phyloP scores from a whole-genome alignment of 2,888 invertebrate genomes.

The Venusia cambrica region DNA sequence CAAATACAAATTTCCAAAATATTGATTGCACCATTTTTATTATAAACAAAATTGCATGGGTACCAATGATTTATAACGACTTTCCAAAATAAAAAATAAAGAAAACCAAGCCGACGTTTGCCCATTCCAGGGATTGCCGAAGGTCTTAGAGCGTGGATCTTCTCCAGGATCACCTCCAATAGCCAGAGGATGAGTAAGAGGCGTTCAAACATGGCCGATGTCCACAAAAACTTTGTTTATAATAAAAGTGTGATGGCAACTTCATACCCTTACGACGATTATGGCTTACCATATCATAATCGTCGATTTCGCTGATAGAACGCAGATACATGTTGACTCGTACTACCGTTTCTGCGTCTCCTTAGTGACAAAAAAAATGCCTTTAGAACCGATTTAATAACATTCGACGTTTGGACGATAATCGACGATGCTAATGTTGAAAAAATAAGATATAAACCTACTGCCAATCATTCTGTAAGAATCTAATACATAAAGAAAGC shows the following conservation, averaged over 20 bases:
- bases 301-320: conserved; percentile 99
- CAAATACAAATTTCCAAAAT: conserved; percentile 57
- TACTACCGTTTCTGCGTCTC: conserved; percentile 93
- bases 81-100: too few species aligned
- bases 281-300: conserved; percentile 97
- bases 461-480: conserved; percentile 26
- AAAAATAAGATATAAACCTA: conserved; percentile 49
- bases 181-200: too few species aligned
- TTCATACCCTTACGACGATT: conserved; percentile 33
- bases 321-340: conserved; percentile 97
- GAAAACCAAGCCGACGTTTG: too few species aligned
- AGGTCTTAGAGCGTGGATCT: too few species aligned
- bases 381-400: conserved; percentile 43
- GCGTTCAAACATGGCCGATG: conserved; percentile 1
- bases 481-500: conserved; percentile 49
- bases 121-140: too few species aligned
- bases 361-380: conserved; percentile 75
- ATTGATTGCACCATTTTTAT: conserved; percentile 60
- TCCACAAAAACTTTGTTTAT: conserved; percentile 55
- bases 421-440: conserved; percentile 63
- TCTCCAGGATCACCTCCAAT: too few species aligned
- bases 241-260: conserved; percentile 52
- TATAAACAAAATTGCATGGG: conserved; percentile 56
- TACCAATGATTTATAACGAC: conserved; percentile 2
- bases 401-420: conserved; percentile 24